These are phyloP conservation scores for Stenodema calcarata DNA, from an alignment of 2,888 invertebrate species.

Conservation along the genomic window DNA sequence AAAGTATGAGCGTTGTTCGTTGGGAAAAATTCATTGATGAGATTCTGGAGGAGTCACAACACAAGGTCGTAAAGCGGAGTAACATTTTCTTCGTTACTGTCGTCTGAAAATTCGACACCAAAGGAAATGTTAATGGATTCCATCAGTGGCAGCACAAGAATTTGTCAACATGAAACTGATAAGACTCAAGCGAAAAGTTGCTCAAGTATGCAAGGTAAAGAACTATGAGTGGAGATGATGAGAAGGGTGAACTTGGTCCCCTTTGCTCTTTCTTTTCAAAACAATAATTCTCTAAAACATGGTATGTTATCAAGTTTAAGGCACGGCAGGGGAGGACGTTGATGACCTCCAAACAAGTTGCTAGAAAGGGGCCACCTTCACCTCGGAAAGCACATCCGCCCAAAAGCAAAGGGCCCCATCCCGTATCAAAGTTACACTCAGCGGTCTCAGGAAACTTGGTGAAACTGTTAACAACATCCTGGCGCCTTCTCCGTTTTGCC, in stretches of 20 bases:
- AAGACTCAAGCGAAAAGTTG: background rate
- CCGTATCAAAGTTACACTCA: conserved; percentile 19
- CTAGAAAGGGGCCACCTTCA: background rate
- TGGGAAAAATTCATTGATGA: no score
- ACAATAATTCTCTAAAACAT: background rate
- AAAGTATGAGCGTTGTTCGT: no score
- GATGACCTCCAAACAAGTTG: background rate
- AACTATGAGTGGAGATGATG: background rate
- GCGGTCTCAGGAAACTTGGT: conserved; percentile 8
- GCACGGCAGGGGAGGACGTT: background rate
- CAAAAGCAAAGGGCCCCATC: background rate
- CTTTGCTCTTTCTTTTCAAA: background rate
- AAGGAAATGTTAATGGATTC: background rate
- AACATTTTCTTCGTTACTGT: no score
- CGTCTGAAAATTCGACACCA: background rate
- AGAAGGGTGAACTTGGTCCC: background rate
- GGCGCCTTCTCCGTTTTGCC: background rate
- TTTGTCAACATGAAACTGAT: background rate
- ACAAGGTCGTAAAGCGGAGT: no score
- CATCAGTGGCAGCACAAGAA: background rate
- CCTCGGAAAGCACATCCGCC: background rate
- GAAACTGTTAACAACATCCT: conserved; percentile 30
- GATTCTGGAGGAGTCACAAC: no score
- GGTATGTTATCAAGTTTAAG: background rate
- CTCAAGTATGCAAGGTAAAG: background rate